These are phyloP conservation scores for Amphilophus citrinellus DNA, from an alignment of 2,113 vertebrate species.

Conservation along the genomic window DNA sequence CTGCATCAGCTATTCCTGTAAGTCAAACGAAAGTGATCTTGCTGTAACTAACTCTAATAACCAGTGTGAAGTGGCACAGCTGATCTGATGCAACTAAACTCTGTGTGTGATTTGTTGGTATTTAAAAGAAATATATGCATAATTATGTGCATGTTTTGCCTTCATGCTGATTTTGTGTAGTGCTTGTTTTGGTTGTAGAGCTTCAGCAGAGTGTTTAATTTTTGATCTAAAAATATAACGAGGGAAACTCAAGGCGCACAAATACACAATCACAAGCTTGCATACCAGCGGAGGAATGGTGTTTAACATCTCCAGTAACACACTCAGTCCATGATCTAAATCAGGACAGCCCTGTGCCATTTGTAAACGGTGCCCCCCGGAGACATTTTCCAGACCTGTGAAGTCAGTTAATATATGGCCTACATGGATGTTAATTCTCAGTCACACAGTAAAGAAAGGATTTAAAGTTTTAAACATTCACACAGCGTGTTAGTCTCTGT, in stretches of 20 bases:
- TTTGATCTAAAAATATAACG: slow-evolving; percentile 61
- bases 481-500: background rate
- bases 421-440: background rate
- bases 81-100: slow-evolving; percentile 19
- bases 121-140: background rate
- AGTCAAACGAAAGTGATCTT: slow-evolving; percentile 36
- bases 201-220: slow-evolving; percentile 28
- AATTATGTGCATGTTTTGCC: background rate
- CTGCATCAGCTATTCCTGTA: slow-evolving; percentile 73
- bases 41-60: slow-evolving; percentile 62
- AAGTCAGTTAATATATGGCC: slow-evolving; percentile 15
- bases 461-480: background rate
- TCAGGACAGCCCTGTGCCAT: background rate
- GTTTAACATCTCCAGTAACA: slow-evolving; percentile 64
- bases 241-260: slow-evolving; percentile 47
- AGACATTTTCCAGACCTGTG: slow-evolving; percentile 12
- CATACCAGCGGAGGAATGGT: slow-evolving; percentile 42
- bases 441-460: background rate
- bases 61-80: slow-evolving; percentile 37
- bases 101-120: background rate
- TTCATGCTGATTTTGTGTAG: slow-evolving; percentile 13
- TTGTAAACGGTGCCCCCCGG: background rate
- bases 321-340: slow-evolving; percentile 36
- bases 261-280: slow-evolving; percentile 13
- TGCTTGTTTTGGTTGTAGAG: slow-evolving; percentile 43